Conservation (phyloP, 2,888 invertebrate genomes). For the Tenodera sinensis region DNA sequence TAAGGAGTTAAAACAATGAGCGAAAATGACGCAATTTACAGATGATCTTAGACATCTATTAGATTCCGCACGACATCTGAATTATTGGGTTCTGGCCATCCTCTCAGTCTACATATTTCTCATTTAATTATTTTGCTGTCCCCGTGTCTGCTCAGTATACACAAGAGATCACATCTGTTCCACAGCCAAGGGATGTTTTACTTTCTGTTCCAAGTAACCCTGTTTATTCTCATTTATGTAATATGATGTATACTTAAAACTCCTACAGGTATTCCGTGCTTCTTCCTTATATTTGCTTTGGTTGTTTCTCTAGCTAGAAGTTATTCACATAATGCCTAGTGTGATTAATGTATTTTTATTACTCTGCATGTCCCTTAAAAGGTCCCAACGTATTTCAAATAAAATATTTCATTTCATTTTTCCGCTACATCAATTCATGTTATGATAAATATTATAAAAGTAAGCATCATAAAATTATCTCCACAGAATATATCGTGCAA, state of each 20-base stretch:
- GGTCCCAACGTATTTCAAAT: background rate
- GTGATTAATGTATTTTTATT: background rate
- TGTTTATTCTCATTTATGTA: background rate
- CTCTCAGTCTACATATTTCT: no score
- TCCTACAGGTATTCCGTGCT: background rate
- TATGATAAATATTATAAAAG: background rate
- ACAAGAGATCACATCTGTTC: background rate
- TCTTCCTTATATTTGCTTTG: background rate
- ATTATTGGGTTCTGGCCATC: no score
- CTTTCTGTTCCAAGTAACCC: background rate
- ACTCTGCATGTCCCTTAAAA: background rate
- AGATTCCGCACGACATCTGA: no score
- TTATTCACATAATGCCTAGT: background rate
- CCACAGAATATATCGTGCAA: background rate
- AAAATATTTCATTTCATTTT: background rate
- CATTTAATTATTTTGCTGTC: background rate
- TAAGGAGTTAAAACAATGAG: no score
- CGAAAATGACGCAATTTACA: no score
- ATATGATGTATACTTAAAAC: background rate
- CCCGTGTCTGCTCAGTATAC: background rate
- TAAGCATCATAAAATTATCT: background rate
- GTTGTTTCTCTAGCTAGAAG: background rate
- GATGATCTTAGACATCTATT: no score
- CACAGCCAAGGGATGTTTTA: background rate
- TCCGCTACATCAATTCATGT: background rate